Evolutionary conservation across 2,888 invertebrate genomes (phyloP).

Genomic region (Lasioglossum leucozonium): DNA sequence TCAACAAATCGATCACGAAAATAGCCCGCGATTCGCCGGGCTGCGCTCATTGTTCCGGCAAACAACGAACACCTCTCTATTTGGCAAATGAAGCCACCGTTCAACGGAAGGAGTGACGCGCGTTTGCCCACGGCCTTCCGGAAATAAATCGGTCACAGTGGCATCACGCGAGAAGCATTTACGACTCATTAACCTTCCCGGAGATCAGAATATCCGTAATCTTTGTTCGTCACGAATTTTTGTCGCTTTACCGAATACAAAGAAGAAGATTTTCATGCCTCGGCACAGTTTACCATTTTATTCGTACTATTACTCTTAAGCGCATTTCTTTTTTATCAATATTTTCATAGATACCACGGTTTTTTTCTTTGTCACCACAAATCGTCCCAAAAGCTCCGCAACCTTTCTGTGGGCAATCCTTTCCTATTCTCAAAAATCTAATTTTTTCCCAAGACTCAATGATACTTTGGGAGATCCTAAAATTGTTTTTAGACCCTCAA

Average conservation of each 20-base stretch:
- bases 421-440: too few species aligned
- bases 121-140: slow-evolving; percentile 41
- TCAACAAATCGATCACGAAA: not conserved
- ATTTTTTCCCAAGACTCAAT: too few species aligned
- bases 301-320: too few species aligned
- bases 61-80: slow-evolving; percentile 36
- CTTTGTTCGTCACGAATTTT: not conserved
- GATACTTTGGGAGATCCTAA: too few species aligned
- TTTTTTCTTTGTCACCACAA: too few species aligned
- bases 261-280: too few species aligned
- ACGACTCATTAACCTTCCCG: slow-evolving; percentile 30
- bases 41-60: slow-evolving; percentile 4
- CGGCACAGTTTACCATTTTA: too few species aligned
- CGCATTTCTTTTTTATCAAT: too few species aligned
- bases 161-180: slow-evolving; percentile 33
- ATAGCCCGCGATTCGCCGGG: slow-evolving; percentile 26
- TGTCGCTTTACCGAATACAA: not conserved
- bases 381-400: too few species aligned
- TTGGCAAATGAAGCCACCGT: slow-evolving; percentile 40
- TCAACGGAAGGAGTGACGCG: slow-evolving; percentile 48
- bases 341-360: too few species aligned
- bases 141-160: slow-evolving; percentile 56
- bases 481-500: too few species aligned
- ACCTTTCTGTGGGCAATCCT: not conserved
- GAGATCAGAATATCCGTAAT: slow-evolving; percentile 1